A percentile compares a stretch with the other conserved stretches of the same genome.
These are phyloP conservation scores for Argyrosomus regius DNA, from an alignment of 2,797 vertebrate genomes.

Conservation along the genomic window DNA sequence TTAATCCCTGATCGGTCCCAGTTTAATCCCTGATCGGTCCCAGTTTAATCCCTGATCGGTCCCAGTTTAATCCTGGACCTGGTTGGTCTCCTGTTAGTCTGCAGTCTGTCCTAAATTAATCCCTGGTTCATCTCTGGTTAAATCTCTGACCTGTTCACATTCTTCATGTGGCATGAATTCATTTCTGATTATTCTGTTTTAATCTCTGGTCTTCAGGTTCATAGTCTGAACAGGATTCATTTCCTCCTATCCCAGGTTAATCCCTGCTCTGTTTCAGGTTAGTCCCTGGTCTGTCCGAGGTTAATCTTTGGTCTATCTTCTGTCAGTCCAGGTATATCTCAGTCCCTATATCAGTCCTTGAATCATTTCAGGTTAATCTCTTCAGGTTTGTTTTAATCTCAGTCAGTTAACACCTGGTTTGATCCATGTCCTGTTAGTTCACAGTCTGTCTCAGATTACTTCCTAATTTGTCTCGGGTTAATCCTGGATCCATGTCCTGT, in stretches of 20 bases:
- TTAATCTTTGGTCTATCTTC: background rate
- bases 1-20: too few species aligned
- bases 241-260: background rate
- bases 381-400: too few species aligned
- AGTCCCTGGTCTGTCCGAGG: background rate
- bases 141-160: too few species aligned
- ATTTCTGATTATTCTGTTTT: background rate
- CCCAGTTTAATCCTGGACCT: background rate
- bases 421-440: background rate
- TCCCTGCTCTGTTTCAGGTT: background rate
- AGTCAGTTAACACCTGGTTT: too few species aligned
- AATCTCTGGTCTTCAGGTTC: background rate
- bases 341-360: too few species aligned
- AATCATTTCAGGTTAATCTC: too few species aligned
- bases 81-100: too few species aligned
- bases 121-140: too few species aligned
- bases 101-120: too few species aligned
- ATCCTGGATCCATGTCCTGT: background rate
- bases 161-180: too few species aligned
- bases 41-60: background rate
- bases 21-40: background rate
- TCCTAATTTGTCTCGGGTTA: background rate
- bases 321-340: background rate
- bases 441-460: background rate
- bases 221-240: too few species aligned